Conservation (phyloP, 1,140 invertebrate genomes). For the Polypedilum vanderplanki region DNA sequence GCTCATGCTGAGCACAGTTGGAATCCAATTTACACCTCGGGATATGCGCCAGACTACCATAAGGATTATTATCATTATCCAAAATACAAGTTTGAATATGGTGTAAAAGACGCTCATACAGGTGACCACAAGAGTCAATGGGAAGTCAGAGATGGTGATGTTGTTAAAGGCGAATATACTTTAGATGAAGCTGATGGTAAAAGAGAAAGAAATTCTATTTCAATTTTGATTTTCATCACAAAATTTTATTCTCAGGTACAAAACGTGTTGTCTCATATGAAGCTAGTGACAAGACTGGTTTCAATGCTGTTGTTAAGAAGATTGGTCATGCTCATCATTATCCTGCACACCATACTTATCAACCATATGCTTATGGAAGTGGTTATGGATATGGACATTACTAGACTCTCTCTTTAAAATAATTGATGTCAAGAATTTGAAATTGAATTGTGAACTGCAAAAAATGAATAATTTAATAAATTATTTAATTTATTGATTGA, state of each 20-base stretch:
- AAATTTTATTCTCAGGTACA: neutral
- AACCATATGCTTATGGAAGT: slow-evolving; percentile 30
- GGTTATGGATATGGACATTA: slow-evolving; percentile 29
- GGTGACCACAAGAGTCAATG: slow-evolving; percentile 62
- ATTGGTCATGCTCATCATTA: slow-evolving; percentile 35
- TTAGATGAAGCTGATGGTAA: slow-evolving; percentile 33
- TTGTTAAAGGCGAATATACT: slow-evolving; percentile 51
- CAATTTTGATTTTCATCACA: neutral
- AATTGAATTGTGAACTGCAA: too few species aligned
- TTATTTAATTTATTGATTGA: too few species aligned
- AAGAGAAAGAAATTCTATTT: neutral
- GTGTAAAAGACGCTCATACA: slow-evolving; percentile 62
- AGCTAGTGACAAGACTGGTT: slow-evolving; percentile 30
- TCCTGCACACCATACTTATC: neutral
- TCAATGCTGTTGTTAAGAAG: slow-evolving; percentile 36
- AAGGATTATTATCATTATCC: slow-evolving; percentile 45
- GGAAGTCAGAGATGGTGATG: slow-evolving; percentile 54
- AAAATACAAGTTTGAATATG: slow-evolving; percentile 66
- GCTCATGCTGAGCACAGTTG: neutral
- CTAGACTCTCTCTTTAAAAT: neutral
- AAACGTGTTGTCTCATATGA: slow-evolving; percentile 10
- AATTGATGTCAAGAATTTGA: too few species aligned
- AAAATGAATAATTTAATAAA: too few species aligned
- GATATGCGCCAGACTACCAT: slow-evolving; percentile 30
- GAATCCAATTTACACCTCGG: slow-evolving; percentile 28